Evolutionary conservation across 2,113 vertebrate species (phyloP).

Genomic region (Sinocyclocheilus anophthalmus): DNA sequence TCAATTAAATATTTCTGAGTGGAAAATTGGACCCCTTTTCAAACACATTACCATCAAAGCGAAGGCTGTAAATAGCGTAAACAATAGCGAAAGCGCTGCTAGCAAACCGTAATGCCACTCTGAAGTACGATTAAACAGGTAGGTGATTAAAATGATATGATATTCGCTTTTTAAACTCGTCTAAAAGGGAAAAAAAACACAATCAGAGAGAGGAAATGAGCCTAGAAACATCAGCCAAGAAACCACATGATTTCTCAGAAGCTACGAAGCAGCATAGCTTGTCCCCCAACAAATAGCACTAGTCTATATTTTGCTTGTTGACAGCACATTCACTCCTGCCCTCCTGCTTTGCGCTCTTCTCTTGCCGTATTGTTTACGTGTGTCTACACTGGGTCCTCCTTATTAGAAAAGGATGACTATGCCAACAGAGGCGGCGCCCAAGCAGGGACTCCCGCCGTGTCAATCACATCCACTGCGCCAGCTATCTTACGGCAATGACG

Average conservation of each 20-base stretch:
- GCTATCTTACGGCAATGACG: slow-evolving; percentile 51
- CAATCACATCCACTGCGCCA: slow-evolving; percentile 50
- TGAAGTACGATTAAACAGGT: not conserved
- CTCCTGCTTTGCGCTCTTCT: slow-evolving; percentile 18
- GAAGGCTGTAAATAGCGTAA: not conserved
- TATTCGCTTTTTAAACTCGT: not conserved
- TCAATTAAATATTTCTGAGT: slow-evolving; percentile 45
- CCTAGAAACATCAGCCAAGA: slow-evolving; percentile 11
- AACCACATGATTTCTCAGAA: slow-evolving; percentile 3
- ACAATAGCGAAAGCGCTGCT: not conserved
- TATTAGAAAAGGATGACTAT: slow-evolving; percentile 49
- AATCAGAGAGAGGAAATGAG: slow-evolving; percentile 10
- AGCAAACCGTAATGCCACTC: not conserved
- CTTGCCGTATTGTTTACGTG: slow-evolving; percentile 52
- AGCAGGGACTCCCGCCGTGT: slow-evolving; percentile 47
- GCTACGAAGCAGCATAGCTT: slow-evolving; percentile 26
- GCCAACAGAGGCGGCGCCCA: slow-evolving; percentile 29
- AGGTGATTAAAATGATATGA: slow-evolving; percentile 23
- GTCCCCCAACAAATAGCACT: slow-evolving; percentile 34
- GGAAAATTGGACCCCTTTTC: slow-evolving; percentile 44
- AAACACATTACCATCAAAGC: slow-evolving; percentile 27
- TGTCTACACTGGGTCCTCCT: slow-evolving; percentile 36
- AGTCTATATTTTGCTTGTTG: slow-evolving; percentile 44
- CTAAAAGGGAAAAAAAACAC: not conserved
- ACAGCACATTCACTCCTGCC: slow-evolving; percentile 22